phyloP scores from a whole-genome alignment of 2,113 vertebrate species.

The Melanostigma gelatinosum region DNA sequence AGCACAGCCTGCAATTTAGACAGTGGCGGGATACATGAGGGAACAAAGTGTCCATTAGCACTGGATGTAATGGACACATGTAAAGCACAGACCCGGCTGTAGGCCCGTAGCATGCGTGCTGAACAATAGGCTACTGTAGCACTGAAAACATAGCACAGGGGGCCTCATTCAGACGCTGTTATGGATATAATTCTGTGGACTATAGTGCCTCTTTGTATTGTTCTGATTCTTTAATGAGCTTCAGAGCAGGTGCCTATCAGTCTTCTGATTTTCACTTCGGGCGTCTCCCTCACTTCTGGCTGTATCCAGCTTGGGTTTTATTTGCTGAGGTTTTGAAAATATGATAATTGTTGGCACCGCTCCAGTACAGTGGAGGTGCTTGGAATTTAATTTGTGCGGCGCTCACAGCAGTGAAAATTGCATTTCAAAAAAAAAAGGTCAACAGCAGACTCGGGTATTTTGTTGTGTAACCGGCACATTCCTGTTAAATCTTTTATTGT shows the following conservation, averaged over 20 bases:
- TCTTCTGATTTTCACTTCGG: background rate
- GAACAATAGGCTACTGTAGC: slow-evolving; percentile 62
- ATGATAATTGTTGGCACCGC: background rate
- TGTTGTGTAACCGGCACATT: background rate
- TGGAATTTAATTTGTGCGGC: background rate
- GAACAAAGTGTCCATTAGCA: slow-evolving; percentile 70
- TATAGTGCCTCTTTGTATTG: slow-evolving; percentile 23
- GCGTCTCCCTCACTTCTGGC: background rate
- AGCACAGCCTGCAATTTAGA: slow-evolving; percentile 68
- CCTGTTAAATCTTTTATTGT: background rate
- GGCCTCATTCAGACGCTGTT: slow-evolving; percentile 38
- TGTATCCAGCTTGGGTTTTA: background rate
- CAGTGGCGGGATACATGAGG: slow-evolving; percentile 51
- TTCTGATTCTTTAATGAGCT: slow-evolving; percentile 16
- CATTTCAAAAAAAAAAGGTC: background rate
- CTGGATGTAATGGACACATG: slow-evolving; percentile 28
- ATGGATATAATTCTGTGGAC: slow-evolving; percentile 41
- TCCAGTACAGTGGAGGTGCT: background rate
- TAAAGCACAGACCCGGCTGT: slow-evolving; percentile 54
- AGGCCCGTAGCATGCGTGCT: slow-evolving; percentile 25
- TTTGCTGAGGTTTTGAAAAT: background rate
- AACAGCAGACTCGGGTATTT: background rate
- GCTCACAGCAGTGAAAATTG: background rate
- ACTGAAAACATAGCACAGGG: slow-evolving; percentile 51
- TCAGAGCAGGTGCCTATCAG: slow-evolving; percentile 35